Conservation (phyloP, 2,797 vertebrate genomes). For the Phylloscopus collybita region DNA sequence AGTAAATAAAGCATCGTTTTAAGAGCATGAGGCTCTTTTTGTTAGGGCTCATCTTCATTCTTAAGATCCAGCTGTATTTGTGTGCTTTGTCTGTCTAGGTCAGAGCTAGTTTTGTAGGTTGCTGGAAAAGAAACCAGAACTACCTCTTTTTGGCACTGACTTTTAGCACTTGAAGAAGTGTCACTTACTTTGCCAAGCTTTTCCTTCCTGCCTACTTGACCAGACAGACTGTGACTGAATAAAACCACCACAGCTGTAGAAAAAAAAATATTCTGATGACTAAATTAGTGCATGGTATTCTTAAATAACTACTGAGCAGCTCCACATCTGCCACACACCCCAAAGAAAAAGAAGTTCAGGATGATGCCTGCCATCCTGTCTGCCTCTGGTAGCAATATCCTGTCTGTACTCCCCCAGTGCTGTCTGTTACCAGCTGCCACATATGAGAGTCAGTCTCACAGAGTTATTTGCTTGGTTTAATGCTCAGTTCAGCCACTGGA, state of each 20-base stretch:
- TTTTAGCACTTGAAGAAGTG: neutral
- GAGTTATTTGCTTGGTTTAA: neutral
- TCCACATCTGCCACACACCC: neutral
- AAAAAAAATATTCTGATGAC: neutral
- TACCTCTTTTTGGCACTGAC: neutral
- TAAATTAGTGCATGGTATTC: neutral
- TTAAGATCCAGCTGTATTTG: neutral
- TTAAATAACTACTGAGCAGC: neutral
- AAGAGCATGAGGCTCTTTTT: neutral
- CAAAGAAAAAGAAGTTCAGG: neutral
- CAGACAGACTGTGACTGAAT: neutral
- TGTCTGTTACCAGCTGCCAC: conserved; percentile 25
- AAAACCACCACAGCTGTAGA: neutral
- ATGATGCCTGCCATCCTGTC: neutral
- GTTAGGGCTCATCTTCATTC: neutral
- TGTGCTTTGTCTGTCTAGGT: neutral
- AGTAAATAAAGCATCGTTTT: neutral
- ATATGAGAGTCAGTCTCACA: neutral
- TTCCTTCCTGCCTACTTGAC: neutral
- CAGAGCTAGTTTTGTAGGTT: neutral
- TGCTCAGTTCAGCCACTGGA: neutral
- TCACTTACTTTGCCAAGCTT: neutral
- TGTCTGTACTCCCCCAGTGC: neutral
- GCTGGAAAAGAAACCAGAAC: neutral
- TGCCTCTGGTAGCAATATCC: conserved; percentile 22